Evolutionary conservation across 2,113 vertebrate genomes (phyloP), one percentile per base, ranked within the genome.

Genomic region (Alligator mississippiensis): DNA sequence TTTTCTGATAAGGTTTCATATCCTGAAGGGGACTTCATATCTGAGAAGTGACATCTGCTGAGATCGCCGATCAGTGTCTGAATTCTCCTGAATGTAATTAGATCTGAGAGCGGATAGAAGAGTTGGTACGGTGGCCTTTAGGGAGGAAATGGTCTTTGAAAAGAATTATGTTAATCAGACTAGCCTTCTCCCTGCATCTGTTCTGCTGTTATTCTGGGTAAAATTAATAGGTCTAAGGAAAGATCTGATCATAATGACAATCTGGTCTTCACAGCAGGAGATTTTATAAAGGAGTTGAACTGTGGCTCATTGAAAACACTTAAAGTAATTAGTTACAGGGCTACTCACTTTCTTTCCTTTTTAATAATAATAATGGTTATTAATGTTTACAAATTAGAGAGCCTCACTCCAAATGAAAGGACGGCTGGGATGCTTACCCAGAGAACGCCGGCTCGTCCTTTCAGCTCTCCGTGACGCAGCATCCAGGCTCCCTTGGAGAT

Each of bases 321-420:
- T 97, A 81, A 94, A 97, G 97, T 97, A 98, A 98, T 98, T 98
- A 98, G 98, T 97, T 96, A 97, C 96, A 96, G 97, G 97, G 97
- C 96, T 93, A 97, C 96, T 97, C 4, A 74, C 97, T 97, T 97
- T 96, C 97, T 96, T 97, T 93, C 95, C 95, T 96, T 97, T 97
- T 96, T 97, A 97, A 97, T 95, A 97, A 97, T 95, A 97, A 98
- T 97, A 97, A 97, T 82, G 96, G 97, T 97, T 98, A 98, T 98
- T 98, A 98, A 97, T 95, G 97, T 97, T 98, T 98, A 98, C 98
- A 97, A 97, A 97, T 98, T 89, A 93, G 95, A 95, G 95, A 47
- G 47, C 82, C 96, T 95, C 28, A 72, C 90, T 96, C 95, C 83
- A 94, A 95, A 95, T 17, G 84, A 91, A 96, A 94, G 95, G 85